These are phyloP conservation scores for Camponotus pennsylvanicus DNA, from an alignment of 1,140 invertebrate genomes.

Conservation along the genomic window DNA sequence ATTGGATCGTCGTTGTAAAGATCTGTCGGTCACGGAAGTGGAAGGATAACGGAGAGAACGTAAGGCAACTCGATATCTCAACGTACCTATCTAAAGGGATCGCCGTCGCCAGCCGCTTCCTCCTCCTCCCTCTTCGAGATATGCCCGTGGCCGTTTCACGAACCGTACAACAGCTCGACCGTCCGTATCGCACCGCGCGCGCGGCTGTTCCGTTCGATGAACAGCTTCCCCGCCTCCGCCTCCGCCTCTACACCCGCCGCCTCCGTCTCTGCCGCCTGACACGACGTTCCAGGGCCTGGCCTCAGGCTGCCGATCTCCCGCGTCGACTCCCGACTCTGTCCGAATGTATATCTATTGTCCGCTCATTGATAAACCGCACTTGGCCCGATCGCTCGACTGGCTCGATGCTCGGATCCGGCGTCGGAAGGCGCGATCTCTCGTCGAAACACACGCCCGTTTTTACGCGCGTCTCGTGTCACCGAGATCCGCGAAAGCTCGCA, in stretches of 20 bases:
- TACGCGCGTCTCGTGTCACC: not conserved
- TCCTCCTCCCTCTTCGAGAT: constrained; percentile 35
- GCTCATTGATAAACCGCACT: not conserved
- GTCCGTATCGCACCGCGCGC: constrained; percentile 72
- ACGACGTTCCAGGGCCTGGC: constrained; percentile 18
- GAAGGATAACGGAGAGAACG: too few relatives aligned
- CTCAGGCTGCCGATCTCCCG: not conserved
- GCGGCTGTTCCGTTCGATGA: constrained; percentile 74
- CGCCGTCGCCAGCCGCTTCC: constrained; percentile 31
- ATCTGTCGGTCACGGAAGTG: not conserved
- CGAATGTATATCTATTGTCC: not conserved
- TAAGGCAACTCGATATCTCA: too few relatives aligned
- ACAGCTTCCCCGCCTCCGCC: constrained; percentile 69
- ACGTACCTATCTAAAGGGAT: constrained; percentile 65
- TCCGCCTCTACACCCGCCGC: constrained; percentile 52
- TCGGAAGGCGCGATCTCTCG: too few relatives aligned
- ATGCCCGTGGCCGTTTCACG: constrained; percentile 62
- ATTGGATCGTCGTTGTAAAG: not conserved
- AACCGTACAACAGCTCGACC: constrained; percentile 65
- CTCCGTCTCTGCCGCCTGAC: constrained; percentile 43
- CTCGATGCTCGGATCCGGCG: not conserved
- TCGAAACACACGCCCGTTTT: not conserved
- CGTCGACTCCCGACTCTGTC: not conserved
- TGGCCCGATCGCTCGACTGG: not conserved
- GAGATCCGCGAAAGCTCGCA: not conserved